phyloP scores from a whole-genome alignment of 2,113 vertebrate species.

The Tupaia chinensis region DNA sequence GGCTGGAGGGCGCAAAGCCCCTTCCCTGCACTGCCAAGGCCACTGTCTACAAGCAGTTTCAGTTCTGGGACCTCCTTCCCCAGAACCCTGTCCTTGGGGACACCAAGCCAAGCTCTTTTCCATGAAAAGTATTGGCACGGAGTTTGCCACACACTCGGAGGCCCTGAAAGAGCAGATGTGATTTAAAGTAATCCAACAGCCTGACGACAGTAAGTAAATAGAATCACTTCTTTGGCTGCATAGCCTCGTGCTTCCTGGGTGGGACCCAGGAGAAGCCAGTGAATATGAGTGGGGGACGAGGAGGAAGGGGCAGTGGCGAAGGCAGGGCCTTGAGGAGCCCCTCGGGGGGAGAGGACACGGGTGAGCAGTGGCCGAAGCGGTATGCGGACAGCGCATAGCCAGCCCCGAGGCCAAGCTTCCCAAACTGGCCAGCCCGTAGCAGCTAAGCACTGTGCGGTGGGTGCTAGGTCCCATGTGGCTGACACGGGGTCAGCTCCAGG shows the following conservation, averaged over 20 bases:
- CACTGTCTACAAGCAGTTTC: not conserved
- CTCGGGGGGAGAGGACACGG: no score
- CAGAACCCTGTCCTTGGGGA: not conserved
- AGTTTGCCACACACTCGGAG: slow-evolving; percentile 11
- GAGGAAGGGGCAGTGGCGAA: not conserved
- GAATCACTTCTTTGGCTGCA: slow-evolving; percentile 42
- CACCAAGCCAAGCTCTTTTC: not conserved
- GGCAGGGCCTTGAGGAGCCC: not conserved
- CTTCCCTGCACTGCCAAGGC: not conserved
- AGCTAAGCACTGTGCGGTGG: no score
- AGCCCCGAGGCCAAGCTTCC: no score
- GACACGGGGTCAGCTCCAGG: no score
- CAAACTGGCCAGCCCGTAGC: no score
- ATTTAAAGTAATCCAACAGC: slow-evolving; percentile 38
- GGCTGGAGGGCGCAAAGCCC: no score
- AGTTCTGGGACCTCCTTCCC: not conserved
- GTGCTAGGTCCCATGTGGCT: no score
- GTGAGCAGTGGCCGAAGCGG: no score
- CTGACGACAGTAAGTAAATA: not conserved
- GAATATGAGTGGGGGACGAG: not conserved
- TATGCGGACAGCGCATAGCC: no score
- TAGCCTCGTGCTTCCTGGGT: not conserved
- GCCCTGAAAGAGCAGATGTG: not conserved
- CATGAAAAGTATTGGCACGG: not conserved
- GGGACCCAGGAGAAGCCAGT: not conserved